phyloP scores from a whole-genome alignment of 2,888 invertebrate species.

The Agrilus cyanescens region DNA sequence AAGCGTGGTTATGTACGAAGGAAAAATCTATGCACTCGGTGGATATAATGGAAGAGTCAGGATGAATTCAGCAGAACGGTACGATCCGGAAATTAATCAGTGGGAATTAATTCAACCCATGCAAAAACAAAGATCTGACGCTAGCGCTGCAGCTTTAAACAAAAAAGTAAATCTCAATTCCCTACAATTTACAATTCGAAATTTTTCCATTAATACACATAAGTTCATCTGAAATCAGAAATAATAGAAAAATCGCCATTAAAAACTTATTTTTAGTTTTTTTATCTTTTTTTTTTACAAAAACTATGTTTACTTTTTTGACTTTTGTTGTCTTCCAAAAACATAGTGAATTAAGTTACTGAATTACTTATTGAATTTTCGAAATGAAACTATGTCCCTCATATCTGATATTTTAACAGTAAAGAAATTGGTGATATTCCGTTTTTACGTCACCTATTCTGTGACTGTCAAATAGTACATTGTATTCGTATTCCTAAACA shows the following conservation, averaged over 20 bases:
- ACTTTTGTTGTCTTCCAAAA: no score
- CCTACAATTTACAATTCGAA: neutral
- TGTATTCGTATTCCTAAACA: no score
- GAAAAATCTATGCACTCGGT: constrained; percentile 69
- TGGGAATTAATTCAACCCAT: constrained; percentile 70
- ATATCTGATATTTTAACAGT: no score
- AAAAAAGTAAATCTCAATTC: constrained; percentile 40
- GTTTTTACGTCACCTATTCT: no score
- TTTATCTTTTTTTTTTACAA: no score
- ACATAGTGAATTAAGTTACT: no score
- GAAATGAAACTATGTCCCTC: no score
- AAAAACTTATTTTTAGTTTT: no score
- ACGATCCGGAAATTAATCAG: constrained; percentile 61
- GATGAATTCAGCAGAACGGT: constrained; percentile 66
- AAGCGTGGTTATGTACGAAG: constrained; percentile 57
- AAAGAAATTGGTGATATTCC: no score
- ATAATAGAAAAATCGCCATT: neutral
- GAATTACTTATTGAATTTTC: no score
- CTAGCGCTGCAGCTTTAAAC: constrained; percentile 56
- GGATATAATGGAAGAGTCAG: constrained; percentile 70
- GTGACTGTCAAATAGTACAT: no score
- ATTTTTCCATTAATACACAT: neutral
- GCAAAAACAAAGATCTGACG: constrained; percentile 66
- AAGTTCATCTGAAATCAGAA: neutral
- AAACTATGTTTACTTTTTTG: no score